Base-by-base conservation (phyloP, 2,888 invertebrate species). In the Melieria crassipennis region DNA sequence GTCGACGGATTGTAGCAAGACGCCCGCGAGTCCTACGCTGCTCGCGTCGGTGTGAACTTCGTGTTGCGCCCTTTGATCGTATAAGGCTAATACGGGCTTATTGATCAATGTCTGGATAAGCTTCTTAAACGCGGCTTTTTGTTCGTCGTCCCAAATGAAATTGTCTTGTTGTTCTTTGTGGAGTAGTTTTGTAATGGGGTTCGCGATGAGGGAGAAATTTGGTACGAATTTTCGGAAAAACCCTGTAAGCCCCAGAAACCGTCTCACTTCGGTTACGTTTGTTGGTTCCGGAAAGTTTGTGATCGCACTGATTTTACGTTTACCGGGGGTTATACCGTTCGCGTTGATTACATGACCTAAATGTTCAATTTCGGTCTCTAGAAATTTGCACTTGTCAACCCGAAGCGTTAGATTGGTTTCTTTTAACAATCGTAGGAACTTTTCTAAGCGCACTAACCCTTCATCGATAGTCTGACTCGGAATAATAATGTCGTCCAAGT, bases 11-110 rank as follows among this genome's bases (percentile, higher is more conserved):
- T 69, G 69, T 13, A 62, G 7, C 9, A 69, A 30, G 9, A 69
- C 69, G 47, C 69, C 62, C 69, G 78, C 76, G 2, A 79, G 55
- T 7, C 77, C 77, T n/a, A 74, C 5, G 10, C 65, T 46, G 56
- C 74, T 72, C 2, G 76, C 77, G 62, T 76, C 75, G 0, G 74
- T 77, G 58, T 77, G 75, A 0, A 76, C 74, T 45, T 78, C 75
- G 60, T 76, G 77, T 9, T 69, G 47, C 3, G 70, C 73, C 3
- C n/a, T 62, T 10, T 55, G 16, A 45, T 61, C 45, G 13, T 61
- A 61, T 45, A 45, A n/a, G n/a, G n/a, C n/a, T n/a, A n/a, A 45
- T 10, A 48, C 62, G 13, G 48, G 62, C 30, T 47, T 5, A 7
- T 47, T 62, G 16, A 48, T 62, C n/a, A 43, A 16, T n/a, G 9